Conservation (phyloP, 2,888 invertebrate genomes). For the Pyrocoelia pectoralis region DNA sequence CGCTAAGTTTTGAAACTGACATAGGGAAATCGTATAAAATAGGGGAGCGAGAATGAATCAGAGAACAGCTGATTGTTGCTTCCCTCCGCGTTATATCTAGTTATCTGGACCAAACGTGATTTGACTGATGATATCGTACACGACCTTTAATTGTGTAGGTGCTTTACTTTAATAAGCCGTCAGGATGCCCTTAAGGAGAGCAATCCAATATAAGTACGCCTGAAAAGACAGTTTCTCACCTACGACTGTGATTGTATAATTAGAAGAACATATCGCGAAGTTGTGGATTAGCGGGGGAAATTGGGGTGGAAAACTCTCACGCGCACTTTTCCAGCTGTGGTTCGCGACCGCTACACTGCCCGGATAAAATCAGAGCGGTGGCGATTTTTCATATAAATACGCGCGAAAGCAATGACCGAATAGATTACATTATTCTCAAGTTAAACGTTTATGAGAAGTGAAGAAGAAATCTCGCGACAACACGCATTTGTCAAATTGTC, state of each 20-base stretch:
- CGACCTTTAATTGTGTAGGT: slow-evolving; percentile 29
- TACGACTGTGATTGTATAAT: slow-evolving; percentile 39
- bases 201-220: background rate
- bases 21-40: slow-evolving; percentile 32
- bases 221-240: slow-evolving; percentile 13
- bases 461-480: slow-evolving; percentile 17
- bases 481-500: slow-evolving; percentile 35
- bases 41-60: slow-evolving; percentile 44
- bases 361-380: slow-evolving; percentile 49
- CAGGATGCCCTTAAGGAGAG: background rate
- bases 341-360: slow-evolving; percentile 52
- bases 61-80: slow-evolving; percentile 54
- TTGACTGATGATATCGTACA: slow-evolving; percentile 51
- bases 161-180: slow-evolving; percentile 17
- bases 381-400: slow-evolving; percentile 59
- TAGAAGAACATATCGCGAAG: slow-evolving; percentile 53
- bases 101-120: slow-evolving; percentile 58
- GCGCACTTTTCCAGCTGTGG: slow-evolving; percentile 59
- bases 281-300: slow-evolving; percentile 45
- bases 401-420: slow-evolving; percentile 36
- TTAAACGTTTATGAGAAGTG: slow-evolving; percentile 12
- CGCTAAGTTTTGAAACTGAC: slow-evolving; percentile 1
- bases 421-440: slow-evolving; percentile 14
- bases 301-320: slow-evolving; percentile 46
- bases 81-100: slow-evolving; percentile 38